A percentile compares a stretch with the other conserved stretches of the same genome.
phyloP scores from a whole-genome alignment of 2,888 invertebrate species.

The Tenthredo livida region DNA sequence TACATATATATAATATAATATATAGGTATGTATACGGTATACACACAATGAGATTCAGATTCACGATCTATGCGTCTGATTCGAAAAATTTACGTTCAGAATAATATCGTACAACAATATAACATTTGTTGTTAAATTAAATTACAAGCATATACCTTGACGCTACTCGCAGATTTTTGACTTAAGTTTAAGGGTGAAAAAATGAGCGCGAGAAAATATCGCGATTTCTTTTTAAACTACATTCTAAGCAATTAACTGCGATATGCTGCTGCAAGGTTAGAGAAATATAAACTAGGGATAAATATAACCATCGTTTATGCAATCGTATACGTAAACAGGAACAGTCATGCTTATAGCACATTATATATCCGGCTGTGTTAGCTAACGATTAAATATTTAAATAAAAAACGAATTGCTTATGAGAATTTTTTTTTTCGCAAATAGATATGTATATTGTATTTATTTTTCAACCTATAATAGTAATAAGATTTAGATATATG shows the following conservation, averaged over 20 bases:
- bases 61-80: background rate
- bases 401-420: background rate
- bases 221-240: constrained; percentile 8
- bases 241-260: background rate
- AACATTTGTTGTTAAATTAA: background rate
- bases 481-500: background rate
- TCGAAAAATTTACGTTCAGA: too few relatives aligned
- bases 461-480: background rate
- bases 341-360: background rate
- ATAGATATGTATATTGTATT: background rate
- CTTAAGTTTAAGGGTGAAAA: background rate
- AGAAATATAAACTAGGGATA: constrained; percentile 59
- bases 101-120: background rate
- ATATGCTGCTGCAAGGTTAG: constrained; percentile 59
- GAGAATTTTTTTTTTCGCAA: background rate
- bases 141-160: background rate
- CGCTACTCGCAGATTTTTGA: background rate
- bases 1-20: background rate
- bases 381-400: constrained; percentile 5
- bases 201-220: background rate
- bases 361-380: background rate
- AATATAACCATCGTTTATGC: constrained; percentile 59
- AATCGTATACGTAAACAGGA: constrained; percentile 52
- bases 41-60: background rate
- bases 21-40: background rate